phyloP scores from a whole-genome alignment of 2,888 invertebrate species.

The Boloria selene region DNA sequence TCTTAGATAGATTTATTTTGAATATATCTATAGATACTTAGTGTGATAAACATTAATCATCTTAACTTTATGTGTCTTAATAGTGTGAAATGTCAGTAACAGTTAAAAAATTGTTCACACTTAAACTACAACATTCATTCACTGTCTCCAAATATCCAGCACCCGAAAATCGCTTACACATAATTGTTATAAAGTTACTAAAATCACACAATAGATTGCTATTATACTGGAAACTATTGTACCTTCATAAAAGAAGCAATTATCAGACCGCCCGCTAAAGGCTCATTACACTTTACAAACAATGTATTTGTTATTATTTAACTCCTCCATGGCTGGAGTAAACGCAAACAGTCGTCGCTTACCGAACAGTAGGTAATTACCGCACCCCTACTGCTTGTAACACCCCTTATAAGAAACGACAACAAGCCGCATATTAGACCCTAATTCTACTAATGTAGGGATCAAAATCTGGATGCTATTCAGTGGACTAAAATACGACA shows the following conservation, averaged over 20 bases:
- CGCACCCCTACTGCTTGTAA: conserved; percentile 56
- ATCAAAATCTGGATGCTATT: conserved; percentile 29
- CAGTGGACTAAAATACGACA: conserved; percentile 42
- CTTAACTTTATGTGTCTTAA: too few species aligned
- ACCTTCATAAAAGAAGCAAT: conserved; percentile 50
- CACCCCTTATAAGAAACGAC: conserved; percentile 51
- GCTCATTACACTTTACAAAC: conserved; percentile 59
- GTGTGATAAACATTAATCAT: too few species aligned
- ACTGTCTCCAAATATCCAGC: conserved; percentile 3
- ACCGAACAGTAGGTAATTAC: conserved; percentile 69
- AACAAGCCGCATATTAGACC: conserved; percentile 39
- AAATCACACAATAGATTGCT: conserved; percentile 34
- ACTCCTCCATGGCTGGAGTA: conserved; percentile 52
- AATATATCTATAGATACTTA: too few species aligned
- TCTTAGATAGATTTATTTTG: not conserved
- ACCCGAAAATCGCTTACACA: conserved; percentile 28
- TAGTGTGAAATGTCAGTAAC: too few species aligned
- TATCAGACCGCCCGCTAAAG: conserved; percentile 58
- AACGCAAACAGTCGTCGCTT: conserved; percentile 64
- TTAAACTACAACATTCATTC: not conserved
- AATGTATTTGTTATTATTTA: conserved; percentile 74
- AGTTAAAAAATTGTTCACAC: too few species aligned
- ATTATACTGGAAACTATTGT: conserved; percentile 40
- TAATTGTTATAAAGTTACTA: conserved; percentile 27
- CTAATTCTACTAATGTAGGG: conserved; percentile 35